Evolutionary conservation across 2,797 vertebrate genomes (phyloP).

Genomic region (Gobio occitaniae): DNA sequence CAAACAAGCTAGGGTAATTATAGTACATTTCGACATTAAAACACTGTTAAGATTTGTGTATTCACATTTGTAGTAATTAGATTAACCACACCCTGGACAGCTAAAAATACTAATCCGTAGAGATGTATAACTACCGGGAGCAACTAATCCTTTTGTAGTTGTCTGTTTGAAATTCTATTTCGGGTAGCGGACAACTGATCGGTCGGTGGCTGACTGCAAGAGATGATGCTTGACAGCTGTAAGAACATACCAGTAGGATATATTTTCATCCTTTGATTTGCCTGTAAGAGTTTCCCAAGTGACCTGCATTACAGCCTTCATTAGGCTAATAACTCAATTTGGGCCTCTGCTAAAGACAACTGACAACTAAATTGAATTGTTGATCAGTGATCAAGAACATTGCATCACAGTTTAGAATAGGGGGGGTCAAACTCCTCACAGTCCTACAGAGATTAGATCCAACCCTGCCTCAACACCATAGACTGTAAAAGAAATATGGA

Average conservation of each 20-base stretch:
- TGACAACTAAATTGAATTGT: background rate
- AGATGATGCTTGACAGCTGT: conserved; percentile 91
- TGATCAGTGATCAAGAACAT: background rate
- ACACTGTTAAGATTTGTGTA: background rate
- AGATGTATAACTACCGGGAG: conserved; percentile 81
- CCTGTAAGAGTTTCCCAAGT: conserved; percentile 77
- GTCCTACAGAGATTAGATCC: background rate
- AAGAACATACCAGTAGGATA: conserved; percentile 83
- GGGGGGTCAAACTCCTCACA: background rate
- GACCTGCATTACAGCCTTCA: conserved; percentile 64
- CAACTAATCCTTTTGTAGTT: conserved; percentile 89
- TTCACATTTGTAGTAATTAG: background rate
- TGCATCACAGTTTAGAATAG: background rate
- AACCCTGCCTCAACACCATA: background rate
- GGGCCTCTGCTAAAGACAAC: conserved; percentile 1
- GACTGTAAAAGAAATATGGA: no score
- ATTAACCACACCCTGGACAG: conserved; percentile 57
- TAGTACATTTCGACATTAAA: background rate
- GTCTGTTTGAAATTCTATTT: conserved; percentile 89
- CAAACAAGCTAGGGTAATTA: background rate
- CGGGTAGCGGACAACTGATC: conserved; percentile 84
- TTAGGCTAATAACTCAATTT: conserved; percentile 52
- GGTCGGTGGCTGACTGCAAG: conserved; percentile 72
- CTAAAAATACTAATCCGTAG: conserved; percentile 81
- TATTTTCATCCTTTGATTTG: conserved; percentile 76